phyloP scores from a whole-genome alignment of 2,113 vertebrate species.

The Cryptotis parvus region DNA sequence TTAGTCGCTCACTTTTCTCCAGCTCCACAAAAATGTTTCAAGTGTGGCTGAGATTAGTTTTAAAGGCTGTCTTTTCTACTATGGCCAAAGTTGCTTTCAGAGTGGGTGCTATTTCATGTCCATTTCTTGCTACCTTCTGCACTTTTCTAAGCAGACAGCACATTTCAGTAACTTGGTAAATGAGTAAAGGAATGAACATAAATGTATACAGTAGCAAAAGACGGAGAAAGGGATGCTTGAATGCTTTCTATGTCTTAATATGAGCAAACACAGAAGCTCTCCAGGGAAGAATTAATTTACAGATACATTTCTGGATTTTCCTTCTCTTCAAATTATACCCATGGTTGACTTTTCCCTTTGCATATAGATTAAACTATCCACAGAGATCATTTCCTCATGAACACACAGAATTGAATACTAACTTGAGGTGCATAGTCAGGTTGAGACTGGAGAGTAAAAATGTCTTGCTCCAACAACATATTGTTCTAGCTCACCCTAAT shows the following conservation, averaged over 20 bases:
- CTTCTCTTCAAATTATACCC: not conserved
- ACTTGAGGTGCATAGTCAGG: not conserved
- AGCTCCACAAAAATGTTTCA: not conserved
- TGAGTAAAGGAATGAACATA: not conserved
- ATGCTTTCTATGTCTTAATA: not conserved
- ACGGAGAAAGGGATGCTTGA: not conserved
- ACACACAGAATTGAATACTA: not conserved
- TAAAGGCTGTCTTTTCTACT: not conserved
- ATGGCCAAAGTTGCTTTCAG: not conserved
- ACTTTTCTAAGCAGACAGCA: not conserved
- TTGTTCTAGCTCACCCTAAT: not conserved
- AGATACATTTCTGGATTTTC: not conserved
- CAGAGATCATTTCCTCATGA: not conserved
- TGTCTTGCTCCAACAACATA: not conserved
- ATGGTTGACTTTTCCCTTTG: not conserved
- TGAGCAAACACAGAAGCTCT: not conserved
- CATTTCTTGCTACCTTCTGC: not conserved
- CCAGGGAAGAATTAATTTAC: not conserved
- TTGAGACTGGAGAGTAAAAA: not conserved
- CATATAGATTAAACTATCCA: not conserved
- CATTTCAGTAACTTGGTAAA: not conserved
- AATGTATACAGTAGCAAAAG: not conserved
- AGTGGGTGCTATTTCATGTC: not conserved
- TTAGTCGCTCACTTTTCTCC: not conserved
- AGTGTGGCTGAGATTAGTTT: not conserved